Evolutionary conservation across 64 coral and sea anemone genomes (phyloP), one percentile per base, ranked within the genome.

Genomic region (Montipora cactus): DNA sequence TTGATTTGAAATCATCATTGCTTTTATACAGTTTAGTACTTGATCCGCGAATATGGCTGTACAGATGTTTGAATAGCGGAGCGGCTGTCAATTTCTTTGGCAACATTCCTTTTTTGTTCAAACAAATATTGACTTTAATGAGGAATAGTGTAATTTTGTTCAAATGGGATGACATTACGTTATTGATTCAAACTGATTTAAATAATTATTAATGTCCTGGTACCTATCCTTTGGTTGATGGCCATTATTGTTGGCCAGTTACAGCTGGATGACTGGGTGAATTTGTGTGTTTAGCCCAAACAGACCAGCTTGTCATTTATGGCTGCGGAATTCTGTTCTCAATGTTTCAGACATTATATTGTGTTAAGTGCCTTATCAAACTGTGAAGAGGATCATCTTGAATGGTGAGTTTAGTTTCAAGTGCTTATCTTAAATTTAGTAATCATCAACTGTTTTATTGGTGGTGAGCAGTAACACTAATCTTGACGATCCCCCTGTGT

Each of bases 341-440:
- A 79, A 59, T 59, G 59, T 89, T 90, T 83, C 91, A 99, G 97
- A 84, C 97, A 99, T 89, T 99, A 99, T 53, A 96, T 99, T 75
- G 97, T 99, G 71, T 89, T 99, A 49, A 99, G 97, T 99, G 97
- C 97, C 58, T 7, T 89, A 64, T 88, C 94, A 69, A 90, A 79
- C 53, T 92, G 19, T 78, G 91, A 96, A 83, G 93, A 94, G 58
- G 94, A 99, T 76, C 97, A 96, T 21, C 80, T 96, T 77, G 92
- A 96, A 74, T 99, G 97, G 97, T 98, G 90, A 94, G 74, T 84
- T 9, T 13, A 79, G 0, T 47, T 25, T 87, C 61, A 0, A 55
- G 5, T 37, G 0, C 37, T 37, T 37, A 37, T 37, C 37, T 37
- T 37, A 37, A 37, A 37, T 37, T 37, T 37, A 37, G 37, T 37